phyloP scores from a whole-genome alignment of 2,113 vertebrate genomes.

The Antechinus flavipes region DNA sequence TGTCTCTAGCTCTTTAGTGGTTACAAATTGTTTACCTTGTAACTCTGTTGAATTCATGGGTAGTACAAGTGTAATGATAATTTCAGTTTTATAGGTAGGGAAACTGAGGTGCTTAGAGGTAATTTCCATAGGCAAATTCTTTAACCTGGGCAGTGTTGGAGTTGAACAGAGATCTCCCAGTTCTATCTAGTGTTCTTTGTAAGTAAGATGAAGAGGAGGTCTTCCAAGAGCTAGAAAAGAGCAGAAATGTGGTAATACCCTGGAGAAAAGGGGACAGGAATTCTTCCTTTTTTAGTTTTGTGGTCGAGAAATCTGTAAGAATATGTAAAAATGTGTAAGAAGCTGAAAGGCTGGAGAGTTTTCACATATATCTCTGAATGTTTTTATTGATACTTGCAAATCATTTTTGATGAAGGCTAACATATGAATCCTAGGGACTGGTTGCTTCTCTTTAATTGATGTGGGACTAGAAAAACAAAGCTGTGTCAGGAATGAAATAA shows the following conservation, averaged over 20 bases:
- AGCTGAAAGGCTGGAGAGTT: background rate
- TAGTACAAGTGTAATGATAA: background rate
- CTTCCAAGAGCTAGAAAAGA: background rate
- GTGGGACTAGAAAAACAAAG: background rate
- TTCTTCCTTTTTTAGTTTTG: background rate
- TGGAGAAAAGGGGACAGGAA: background rate
- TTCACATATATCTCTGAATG: background rate
- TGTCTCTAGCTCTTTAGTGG: background rate
- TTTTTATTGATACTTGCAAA: background rate
- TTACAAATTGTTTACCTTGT: background rate
- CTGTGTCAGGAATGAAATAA: slow-evolving; percentile 37
- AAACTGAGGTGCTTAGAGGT: background rate
- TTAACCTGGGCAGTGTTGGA: background rate
- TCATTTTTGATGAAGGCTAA: background rate
- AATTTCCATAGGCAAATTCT: background rate
- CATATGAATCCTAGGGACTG: background rate
- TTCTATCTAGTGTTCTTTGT: background rate
- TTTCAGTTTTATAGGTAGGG: background rate
- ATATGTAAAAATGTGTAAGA: background rate
- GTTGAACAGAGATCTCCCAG: background rate
- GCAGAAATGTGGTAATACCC: background rate
- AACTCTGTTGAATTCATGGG: background rate
- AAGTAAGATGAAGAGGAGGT: background rate
- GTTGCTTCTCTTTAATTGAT: background rate
- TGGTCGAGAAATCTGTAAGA: background rate